Percentiles rank a stretch among this genome's conserved stretches.
phyloP scores from a whole-genome alignment of 2,888 invertebrate genomes.

The Mythimna vitellina region DNA sequence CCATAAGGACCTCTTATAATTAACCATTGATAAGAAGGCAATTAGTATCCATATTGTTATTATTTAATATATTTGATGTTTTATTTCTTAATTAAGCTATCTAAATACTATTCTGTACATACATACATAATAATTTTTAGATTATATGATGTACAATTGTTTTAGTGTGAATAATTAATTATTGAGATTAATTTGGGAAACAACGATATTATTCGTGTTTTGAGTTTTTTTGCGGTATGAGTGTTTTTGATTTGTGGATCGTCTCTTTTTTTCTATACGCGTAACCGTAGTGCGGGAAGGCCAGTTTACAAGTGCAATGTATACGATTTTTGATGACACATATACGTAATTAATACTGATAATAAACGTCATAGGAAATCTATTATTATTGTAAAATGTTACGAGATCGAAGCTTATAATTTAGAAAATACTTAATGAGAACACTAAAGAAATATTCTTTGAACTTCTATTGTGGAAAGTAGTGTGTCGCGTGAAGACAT shows the following conservation, averaged over 20 bases:
- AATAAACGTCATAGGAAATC: conserved; percentile 87
- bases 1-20: conserved; percentile 91
- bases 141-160: conserved; percentile 90
- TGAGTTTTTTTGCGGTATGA: conserved; percentile 75
- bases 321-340: conserved; percentile 90
- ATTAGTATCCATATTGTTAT: conserved; percentile 90
- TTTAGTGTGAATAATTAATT: conserved; percentile 90
- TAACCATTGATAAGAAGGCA: conserved; percentile 91
- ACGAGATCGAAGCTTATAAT: conserved; percentile 85
- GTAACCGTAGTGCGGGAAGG: conserved; percentile 84
- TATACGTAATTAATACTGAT: conserved; percentile 89
- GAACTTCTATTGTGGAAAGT: conserved; percentile 79
- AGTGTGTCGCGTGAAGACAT: conserved; percentile 78
- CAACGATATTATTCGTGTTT: conserved; percentile 79
- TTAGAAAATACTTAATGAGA: conserved; percentile 77
- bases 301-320: conserved; percentile 91
- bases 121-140: conserved; percentile 87
- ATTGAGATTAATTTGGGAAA: conserved; percentile 86
- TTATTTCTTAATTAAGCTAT: conserved; percentile 89
- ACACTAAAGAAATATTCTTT: conserved; percentile 81
- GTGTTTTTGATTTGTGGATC: conserved; percentile 82
- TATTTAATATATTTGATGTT: conserved; percentile 91
- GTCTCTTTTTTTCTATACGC: conserved; percentile 76
- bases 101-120: conserved; percentile 89
- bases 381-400: conserved; percentile 87